phyloP scores from a whole-genome alignment of 2,113 vertebrate species.

The Paralichthys olivaceus region DNA sequence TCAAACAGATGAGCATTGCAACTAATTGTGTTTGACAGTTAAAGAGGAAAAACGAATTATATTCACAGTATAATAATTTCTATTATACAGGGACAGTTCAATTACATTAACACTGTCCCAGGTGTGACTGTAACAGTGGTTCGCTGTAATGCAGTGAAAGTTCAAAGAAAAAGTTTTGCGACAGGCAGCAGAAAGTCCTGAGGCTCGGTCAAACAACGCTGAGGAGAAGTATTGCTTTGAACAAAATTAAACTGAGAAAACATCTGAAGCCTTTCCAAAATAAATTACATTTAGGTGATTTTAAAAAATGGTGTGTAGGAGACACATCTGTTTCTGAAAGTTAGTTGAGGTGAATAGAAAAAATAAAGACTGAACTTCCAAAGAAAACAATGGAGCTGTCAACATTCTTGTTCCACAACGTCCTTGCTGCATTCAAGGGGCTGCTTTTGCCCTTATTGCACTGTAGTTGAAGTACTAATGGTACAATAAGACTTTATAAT shows the following conservation, averaged over 20 bases:
- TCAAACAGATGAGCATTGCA: no score
- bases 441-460: no score
- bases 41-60: no score
- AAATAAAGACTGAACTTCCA: slow-evolving; percentile 1
- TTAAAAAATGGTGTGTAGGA: slow-evolving; percentile 40
- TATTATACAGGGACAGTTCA: no score
- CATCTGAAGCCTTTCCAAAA: slow-evolving; percentile 52
- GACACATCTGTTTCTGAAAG: slow-evolving; percentile 61
- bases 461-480: no score
- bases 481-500: no score
- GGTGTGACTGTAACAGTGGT: slow-evolving; percentile 3
- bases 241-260: slow-evolving; percentile 47
- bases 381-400: slow-evolving; percentile 15
- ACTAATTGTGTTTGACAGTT: no score
- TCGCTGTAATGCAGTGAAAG: slow-evolving; percentile 8
- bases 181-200: slow-evolving; percentile 19
- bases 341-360: slow-evolving; percentile 52
- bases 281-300: slow-evolving; percentile 61
- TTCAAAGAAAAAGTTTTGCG: slow-evolving; percentile 47
- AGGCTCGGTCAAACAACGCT: slow-evolving; percentile 14
- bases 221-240: slow-evolving; percentile 28
- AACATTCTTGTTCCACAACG: slow-evolving; percentile 47
- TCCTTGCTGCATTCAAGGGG: neutral
- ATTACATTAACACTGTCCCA: neutral
- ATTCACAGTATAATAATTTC: no score